A percentile compares a stretch with the other conserved stretches of the same genome.
These are phyloP conservation scores for Ramphastos sulfuratus DNA, from an alignment of 2,113 vertebrate genomes.

Conservation along the genomic window DNA sequence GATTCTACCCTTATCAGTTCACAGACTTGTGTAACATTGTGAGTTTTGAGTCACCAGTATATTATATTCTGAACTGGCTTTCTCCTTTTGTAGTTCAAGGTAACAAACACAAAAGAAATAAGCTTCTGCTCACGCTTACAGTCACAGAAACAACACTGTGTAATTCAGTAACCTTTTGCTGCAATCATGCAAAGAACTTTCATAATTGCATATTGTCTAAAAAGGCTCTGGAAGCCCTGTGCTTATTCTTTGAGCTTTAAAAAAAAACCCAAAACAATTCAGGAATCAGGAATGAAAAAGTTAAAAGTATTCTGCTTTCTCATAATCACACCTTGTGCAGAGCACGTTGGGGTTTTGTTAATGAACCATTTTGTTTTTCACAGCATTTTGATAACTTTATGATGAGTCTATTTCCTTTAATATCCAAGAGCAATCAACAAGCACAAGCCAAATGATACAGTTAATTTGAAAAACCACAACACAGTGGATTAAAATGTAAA, in stretches of 20 bases:
- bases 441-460: neutral
- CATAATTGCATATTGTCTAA: neutral
- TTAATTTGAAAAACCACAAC: neutral
- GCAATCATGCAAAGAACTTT: neutral
- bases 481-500: neutral
- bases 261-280: neutral
- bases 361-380: neutral
- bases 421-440: neutral
- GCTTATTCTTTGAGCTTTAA: neutral
- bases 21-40: neutral
- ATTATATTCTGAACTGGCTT: neutral
- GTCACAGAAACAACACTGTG: neutral
- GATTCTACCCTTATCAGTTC: neutral
- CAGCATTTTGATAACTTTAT: neutral
- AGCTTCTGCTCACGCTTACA: neutral
- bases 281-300: neutral
- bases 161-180: neutral
- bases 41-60: neutral
- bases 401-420: neutral
- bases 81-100: neutral
- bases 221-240: neutral
- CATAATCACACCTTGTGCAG: neutral
- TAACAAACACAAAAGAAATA: neutral
- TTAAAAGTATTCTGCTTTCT: neutral
- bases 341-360: neutral